Conservation (phyloP, 2,113 vertebrate genomes). For the Nestor notabilis region DNA sequence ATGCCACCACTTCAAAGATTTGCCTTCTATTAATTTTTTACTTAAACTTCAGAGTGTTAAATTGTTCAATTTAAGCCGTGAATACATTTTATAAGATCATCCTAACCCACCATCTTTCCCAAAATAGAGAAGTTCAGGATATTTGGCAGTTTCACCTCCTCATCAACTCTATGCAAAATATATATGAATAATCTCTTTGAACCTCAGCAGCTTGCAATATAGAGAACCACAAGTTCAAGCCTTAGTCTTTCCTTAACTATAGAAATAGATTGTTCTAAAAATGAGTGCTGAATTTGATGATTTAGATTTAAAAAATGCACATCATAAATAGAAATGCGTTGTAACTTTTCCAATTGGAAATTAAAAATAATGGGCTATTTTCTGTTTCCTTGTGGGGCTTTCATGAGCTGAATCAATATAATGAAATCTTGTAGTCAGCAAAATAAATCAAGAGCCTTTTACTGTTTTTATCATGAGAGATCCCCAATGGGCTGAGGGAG, state of each 20-base stretch:
- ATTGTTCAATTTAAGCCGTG: conserved; percentile 62
- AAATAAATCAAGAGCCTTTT: conserved; percentile 66
- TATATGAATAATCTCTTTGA: conserved; percentile 61
- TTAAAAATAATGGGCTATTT: conserved; percentile 70
- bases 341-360: conserved; percentile 63
- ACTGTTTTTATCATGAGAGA: conserved; percentile 61
- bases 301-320: conserved; percentile 27
- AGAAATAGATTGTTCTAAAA: conserved; percentile 62
- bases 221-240: conserved; percentile 54
- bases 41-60: conserved; percentile 64
- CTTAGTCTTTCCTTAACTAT: conserved; percentile 42
- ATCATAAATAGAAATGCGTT: conserved; percentile 61
- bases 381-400: conserved; percentile 59
- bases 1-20: conserved; percentile 70
- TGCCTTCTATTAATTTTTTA: conserved; percentile 61
- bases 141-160: conserved; percentile 59
- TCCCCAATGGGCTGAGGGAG: conserved; percentile 39
- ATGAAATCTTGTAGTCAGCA: conserved; percentile 68
- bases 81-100: conserved; percentile 57
- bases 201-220: conserved; percentile 36
- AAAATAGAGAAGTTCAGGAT: conserved; percentile 65
- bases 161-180: conserved; percentile 42
- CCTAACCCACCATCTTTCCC: conserved; percentile 43
- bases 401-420: conserved; percentile 65
- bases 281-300: conserved; percentile 61